A percentile compares a stretch with the other conserved stretches of the same genome.
phyloP scores from a whole-genome alignment of 2,888 invertebrate genomes.

The Cataglyphis albicans region DNA sequence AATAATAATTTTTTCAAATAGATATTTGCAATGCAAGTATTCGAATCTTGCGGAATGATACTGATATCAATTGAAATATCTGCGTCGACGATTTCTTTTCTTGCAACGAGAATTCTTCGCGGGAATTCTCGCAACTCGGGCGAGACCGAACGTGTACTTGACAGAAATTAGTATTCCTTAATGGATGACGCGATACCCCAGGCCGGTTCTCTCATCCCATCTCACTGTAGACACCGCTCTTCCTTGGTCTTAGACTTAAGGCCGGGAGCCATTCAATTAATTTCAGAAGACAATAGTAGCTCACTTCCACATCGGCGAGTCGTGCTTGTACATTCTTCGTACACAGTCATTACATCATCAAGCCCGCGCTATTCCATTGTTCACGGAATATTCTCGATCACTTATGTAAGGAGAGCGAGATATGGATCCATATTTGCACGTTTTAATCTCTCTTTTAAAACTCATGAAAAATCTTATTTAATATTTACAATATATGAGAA shows the following conservation, averaged over 20 bases:
- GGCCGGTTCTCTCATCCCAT: constrained; percentile 56
- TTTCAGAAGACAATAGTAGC: constrained; percentile 81
- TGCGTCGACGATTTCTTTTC: constrained; percentile 50
- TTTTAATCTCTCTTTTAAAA: neutral
- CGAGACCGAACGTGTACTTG: constrained; percentile 73
- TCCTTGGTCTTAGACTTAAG: constrained; percentile 74
- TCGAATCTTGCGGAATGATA: constrained; percentile 1
- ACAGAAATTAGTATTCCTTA: constrained; percentile 82
- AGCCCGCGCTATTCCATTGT: neutral
- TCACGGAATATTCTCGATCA: constrained; percentile 2
- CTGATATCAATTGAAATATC: constrained; percentile 61
- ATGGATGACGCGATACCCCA: constrained; percentile 75
- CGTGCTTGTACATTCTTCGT: constrained; percentile 58
- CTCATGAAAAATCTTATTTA: neutral
- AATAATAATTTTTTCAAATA: neutral
- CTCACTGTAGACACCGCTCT: constrained; percentile 59
- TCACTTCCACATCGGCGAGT: constrained; percentile 60
- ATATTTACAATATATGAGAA: neutral
- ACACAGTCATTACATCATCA: constrained; percentile 53
- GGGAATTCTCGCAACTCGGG: constrained; percentile 56
- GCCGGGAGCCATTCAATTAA: constrained; percentile 82
- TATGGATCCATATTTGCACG: neutral
- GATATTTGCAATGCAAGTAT: neutral
- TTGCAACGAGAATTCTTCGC: constrained; percentile 40
- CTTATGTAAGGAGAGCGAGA: constrained; percentile 2